Conservation (phyloP, 2,113 vertebrate species). For the Pionites leucogaster region DNA sequence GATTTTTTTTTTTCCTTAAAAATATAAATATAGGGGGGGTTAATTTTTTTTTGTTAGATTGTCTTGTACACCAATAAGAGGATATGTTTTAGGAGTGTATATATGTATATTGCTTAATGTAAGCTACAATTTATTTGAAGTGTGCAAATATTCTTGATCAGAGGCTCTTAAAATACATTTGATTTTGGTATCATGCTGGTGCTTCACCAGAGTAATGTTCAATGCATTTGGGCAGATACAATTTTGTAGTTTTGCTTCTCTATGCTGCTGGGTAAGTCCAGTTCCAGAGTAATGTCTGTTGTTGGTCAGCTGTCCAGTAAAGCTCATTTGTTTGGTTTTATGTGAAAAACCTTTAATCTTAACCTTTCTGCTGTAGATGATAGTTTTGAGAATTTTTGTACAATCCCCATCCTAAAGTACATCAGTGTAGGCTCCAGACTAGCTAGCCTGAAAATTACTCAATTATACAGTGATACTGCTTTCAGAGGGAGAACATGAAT, state of each 20-base stretch:
- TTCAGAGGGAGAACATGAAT: background rate
- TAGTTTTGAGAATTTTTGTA: background rate
- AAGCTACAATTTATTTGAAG: background rate
- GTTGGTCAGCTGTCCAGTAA: background rate
- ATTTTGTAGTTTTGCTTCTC: background rate
- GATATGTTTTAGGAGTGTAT: background rate
- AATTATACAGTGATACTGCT: background rate
- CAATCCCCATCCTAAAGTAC: background rate
- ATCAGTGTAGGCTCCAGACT: background rate
- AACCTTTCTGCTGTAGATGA: background rate
- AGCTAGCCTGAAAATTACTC: background rate
- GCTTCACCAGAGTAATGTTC: background rate
- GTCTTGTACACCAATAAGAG: background rate
- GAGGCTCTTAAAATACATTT: background rate
- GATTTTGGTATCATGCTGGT: background rate
- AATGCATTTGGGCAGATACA: background rate
- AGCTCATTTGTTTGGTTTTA: background rate
- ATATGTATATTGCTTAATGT: background rate
- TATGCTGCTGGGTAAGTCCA: background rate
- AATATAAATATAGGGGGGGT: background rate
- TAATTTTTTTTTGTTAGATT: background rate
- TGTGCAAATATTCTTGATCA: background rate
- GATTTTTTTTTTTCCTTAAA: background rate
- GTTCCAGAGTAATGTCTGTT: background rate
- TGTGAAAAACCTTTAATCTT: background rate